phyloP scores from a whole-genome alignment of 2,113 vertebrate genomes.

The Anser brachyrhynchus region DNA sequence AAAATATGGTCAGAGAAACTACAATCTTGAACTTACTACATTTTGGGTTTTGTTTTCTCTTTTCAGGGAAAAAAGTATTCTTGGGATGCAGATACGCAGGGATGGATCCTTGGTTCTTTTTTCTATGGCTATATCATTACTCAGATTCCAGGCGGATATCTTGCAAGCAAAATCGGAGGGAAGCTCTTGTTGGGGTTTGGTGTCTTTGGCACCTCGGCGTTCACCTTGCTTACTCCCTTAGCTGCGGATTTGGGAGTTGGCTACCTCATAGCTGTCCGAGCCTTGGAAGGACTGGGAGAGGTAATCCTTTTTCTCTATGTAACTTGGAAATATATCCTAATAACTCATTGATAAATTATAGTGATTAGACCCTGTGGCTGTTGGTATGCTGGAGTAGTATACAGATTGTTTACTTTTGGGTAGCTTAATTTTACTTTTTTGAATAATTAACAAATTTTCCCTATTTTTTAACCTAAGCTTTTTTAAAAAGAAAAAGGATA shows the following conservation, averaged over 20 bases:
- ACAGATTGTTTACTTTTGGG: neutral
- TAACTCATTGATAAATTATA: neutral
- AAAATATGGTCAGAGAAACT: neutral
- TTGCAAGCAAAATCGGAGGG: slow-evolving; percentile 88
- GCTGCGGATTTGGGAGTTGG: slow-evolving; percentile 88
- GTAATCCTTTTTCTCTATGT: slow-evolving; percentile 64
- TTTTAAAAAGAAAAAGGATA: neutral
- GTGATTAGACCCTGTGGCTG: neutral
- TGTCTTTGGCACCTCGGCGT: slow-evolving; percentile 85
- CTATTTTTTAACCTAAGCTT: neutral
- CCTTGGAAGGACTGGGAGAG: slow-evolving; percentile 94
- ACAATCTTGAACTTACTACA: neutral
- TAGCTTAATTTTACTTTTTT: neutral
- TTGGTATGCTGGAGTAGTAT: neutral
- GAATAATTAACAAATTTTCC: neutral
- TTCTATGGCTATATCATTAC: slow-evolving; percentile 98
- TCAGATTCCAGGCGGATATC: slow-evolving; percentile 93
- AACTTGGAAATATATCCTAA: neutral
- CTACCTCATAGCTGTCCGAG: slow-evolving; percentile 88
- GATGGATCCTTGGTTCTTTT: slow-evolving; percentile 97
- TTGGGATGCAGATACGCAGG: slow-evolving; percentile 94
- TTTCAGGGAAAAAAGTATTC: slow-evolving; percentile 87
- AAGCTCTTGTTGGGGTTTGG: slow-evolving; percentile 92
- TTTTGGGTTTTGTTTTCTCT: neutral
- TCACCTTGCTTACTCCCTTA: slow-evolving; percentile 91